A percentile compares a stretch with the other conserved stretches of the same genome.
Evolutionary conservation across 2,113 vertebrate genomes (phyloP).

Genomic region (Xyrauchen texanus): DNA sequence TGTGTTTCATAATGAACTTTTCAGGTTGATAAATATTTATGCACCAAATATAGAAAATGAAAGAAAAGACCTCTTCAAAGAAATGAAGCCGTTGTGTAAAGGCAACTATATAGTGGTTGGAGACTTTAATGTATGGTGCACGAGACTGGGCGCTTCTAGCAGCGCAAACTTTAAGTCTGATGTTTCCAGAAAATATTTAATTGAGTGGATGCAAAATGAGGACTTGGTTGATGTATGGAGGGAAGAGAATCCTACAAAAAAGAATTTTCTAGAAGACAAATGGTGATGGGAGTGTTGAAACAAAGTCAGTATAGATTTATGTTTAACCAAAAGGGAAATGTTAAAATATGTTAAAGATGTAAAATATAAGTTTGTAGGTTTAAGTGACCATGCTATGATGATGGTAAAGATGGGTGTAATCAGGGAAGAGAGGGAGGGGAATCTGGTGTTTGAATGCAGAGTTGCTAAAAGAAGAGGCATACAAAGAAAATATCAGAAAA

Average conservation of each 20-base stretch:
- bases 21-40: neutral
- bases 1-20: neutral
- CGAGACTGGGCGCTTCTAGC: neutral
- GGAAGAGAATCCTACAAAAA: neutral
- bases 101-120: neutral
- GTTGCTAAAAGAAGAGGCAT: neutral
- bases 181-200: neutral
- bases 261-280: no score
- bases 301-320: neutral
- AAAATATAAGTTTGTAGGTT: neutral
- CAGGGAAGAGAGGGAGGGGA: neutral
- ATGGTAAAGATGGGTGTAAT: neutral
- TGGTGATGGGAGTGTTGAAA: neutral
- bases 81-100: neutral
- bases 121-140: neutral
- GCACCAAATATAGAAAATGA: neutral
- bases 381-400: neutral
- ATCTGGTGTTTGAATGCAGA: neutral
- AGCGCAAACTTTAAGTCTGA: neutral
- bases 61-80: no score
- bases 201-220: neutral
- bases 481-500: no score
- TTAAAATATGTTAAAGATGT: neutral
- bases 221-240: neutral
- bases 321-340: neutral